Evolutionary conservation across 1,140 invertebrate species (phyloP).

Genomic region (Microvelia longipes): DNA sequence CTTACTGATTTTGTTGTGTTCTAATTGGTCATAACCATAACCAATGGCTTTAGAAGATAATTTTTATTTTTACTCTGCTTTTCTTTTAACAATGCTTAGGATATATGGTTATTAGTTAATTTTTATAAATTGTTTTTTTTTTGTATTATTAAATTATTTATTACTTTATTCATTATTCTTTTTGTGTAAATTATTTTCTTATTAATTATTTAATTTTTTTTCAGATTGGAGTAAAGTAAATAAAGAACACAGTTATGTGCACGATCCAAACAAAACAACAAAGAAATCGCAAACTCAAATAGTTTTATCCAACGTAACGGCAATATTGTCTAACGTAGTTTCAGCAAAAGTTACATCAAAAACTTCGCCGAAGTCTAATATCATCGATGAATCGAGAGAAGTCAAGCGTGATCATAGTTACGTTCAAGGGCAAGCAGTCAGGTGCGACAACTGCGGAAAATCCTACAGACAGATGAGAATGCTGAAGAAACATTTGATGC

Average conservation of each 20-base stretch:
- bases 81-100: too few species aligned
- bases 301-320: background rate
- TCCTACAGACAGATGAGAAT: slow-evolving; percentile 16
- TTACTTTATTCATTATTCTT: too few species aligned
- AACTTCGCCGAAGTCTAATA: too few species aligned
- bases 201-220: too few species aligned
- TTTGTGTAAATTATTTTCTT: too few species aligned
- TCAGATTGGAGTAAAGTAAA: background rate
- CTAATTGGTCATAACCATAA: too few species aligned
- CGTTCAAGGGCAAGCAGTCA: slow-evolving; percentile 5
- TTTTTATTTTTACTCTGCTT: too few species aligned
- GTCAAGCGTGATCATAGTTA: slow-evolving; percentile 11
- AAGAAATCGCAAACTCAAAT: background rate
- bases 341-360: background rate
- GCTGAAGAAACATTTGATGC: slow-evolving; percentile 30
- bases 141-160: too few species aligned
- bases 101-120: too few species aligned
- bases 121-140: too few species aligned
- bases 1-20: too few species aligned
- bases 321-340: background rate
- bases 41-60: too few species aligned
- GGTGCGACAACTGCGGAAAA: slow-evolving; percentile 15
- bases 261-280: background rate
- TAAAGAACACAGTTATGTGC: slow-evolving; percentile 1
- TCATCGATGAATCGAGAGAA: background rate